Conservation (phyloP, 2,797 vertebrate species). For the Chloroceryle amazona region DNA sequence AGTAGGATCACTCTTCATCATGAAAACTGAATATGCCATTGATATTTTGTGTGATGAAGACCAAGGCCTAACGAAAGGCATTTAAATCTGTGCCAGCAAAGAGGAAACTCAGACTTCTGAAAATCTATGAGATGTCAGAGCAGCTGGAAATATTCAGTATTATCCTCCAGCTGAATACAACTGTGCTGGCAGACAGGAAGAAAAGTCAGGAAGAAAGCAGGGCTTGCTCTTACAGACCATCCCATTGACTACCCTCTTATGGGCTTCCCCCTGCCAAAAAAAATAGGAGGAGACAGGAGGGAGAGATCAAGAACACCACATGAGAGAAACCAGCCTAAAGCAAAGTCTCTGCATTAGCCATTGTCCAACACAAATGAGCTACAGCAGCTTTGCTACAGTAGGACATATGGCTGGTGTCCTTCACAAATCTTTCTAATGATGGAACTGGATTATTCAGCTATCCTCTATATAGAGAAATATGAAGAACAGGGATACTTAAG, state of each 20-base stretch:
- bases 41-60: constrained; percentile 43
- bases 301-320: constrained; percentile 50
- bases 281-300: constrained; percentile 21
- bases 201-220: constrained; percentile 53
- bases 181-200: constrained; percentile 29
- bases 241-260: constrained; percentile 13
- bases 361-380: constrained; percentile 21
- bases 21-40: constrained; percentile 36
- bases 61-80: constrained; percentile 48
- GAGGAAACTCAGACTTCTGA: constrained; percentile 47
- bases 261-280: constrained; percentile 29
- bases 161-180: constrained; percentile 53
- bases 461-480: neutral
- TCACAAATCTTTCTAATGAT: neutral
- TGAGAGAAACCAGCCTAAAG: constrained; percentile 44
- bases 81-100: constrained; percentile 9
- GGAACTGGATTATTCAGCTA: neutral
- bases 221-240: constrained; percentile 25
- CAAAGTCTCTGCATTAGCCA: neutral
- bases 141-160: constrained; percentile 49
- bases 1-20: constrained; percentile 21
- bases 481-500: neutral
- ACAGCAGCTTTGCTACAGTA: neutral
- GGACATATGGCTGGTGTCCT: neutral
- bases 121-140: constrained; percentile 33